phyloP scores from a whole-genome alignment of 2,797 vertebrate species.

The Falco novaeseelandiae region DNA sequence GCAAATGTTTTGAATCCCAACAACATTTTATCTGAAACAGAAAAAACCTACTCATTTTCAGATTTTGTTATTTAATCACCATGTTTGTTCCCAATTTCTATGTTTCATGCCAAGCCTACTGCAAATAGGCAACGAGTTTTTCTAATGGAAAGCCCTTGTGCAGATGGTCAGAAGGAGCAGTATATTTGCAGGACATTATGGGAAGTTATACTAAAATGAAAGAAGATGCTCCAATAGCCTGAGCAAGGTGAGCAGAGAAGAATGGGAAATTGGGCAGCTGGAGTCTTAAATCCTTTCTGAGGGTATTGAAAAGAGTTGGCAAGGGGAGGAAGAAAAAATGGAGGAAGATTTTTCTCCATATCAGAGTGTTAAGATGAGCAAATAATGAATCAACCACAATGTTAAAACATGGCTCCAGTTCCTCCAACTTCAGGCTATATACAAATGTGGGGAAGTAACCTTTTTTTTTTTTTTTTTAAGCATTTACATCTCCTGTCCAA shows the following conservation, averaged over 20 bases:
- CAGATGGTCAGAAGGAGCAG: not conserved
- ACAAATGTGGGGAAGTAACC: not conserved
- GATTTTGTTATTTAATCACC: not conserved
- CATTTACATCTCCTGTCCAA: not conserved
- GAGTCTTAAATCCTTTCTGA: not conserved
- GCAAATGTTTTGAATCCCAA: not conserved
- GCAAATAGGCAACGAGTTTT: not conserved
- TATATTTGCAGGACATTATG: not conserved
- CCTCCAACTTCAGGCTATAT: not conserved
- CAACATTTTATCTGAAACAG: not conserved
- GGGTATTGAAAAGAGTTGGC: not conserved
- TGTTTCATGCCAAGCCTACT: not conserved
- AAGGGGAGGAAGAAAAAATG: not conserved
- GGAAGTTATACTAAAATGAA: not conserved
- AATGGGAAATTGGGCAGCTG: not conserved
- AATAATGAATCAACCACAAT: not conserved
- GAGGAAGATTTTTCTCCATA: not conserved
- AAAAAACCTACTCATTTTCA: not conserved
- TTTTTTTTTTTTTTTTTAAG: not conserved
- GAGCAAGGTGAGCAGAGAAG: not conserved
- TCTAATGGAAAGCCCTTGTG: not conserved
- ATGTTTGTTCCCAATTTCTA: not conserved
- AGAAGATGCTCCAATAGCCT: not conserved
- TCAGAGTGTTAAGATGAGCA: not conserved
- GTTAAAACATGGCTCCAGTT: not conserved